Conservation (phyloP, 2,797 vertebrate species). For the Phalloptychus januarius region DNA sequence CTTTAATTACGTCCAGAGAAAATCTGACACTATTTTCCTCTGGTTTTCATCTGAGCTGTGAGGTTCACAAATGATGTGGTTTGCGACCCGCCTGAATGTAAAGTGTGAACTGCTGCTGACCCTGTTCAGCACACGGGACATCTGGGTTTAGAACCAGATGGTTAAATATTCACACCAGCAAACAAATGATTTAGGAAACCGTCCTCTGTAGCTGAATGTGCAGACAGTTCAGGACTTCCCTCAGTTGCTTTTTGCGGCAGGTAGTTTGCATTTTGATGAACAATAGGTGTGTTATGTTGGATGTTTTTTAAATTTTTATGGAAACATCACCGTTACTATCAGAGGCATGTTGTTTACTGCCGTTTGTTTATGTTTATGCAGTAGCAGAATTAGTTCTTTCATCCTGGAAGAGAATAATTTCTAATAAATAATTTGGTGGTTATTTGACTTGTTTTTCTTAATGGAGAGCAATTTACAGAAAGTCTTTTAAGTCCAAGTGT, state of each 20-base stretch:
- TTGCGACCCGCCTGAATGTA: slow-evolving; percentile 41
- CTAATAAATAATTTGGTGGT: background rate
- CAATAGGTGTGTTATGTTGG: slow-evolving; percentile 9
- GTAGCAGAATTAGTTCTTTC: background rate
- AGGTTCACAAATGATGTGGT: slow-evolving; percentile 63
- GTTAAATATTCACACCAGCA: slow-evolving; percentile 28
- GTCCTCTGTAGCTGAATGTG: background rate
- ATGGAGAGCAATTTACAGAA: background rate
- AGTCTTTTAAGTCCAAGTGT: background rate
- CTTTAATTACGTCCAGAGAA: background rate
- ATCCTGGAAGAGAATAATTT: background rate
- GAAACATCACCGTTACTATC: background rate
- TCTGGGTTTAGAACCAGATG: slow-evolving; percentile 41
- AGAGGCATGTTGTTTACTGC: background rate
- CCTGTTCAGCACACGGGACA: slow-evolving; percentile 19
- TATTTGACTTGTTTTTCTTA: background rate
- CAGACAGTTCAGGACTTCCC: background rate
- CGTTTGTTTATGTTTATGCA: background rate
- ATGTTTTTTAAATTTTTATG: background rate
- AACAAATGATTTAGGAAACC: slow-evolving; percentile 11
- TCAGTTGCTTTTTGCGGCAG: background rate
- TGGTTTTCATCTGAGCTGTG: background rate
- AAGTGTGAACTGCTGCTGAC: slow-evolving; percentile 67
- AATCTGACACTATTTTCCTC: background rate
- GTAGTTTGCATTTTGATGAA: background rate